phyloP scores from a whole-genome alignment of 2,888 invertebrate genomes.

The Folsomia manolachei region DNA sequence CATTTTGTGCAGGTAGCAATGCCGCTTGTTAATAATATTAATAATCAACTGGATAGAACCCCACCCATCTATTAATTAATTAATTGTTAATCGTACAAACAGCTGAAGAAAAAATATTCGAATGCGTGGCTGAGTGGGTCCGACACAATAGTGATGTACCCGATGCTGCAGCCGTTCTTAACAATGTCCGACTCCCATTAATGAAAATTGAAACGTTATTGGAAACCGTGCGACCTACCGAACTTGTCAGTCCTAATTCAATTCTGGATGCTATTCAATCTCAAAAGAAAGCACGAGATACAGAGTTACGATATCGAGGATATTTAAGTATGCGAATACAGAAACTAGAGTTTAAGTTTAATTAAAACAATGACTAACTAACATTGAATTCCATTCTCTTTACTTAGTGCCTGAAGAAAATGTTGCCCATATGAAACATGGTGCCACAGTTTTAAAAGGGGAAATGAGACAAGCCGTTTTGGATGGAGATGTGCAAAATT shows the following conservation, averaged over 20 bases:
- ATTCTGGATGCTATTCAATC: slow-evolving; percentile 92
- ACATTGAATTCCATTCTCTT: too few relatives aligned
- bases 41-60: too few relatives aligned
- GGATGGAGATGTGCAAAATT: slow-evolving; percentile 81
- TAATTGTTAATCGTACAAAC: too few relatives aligned
- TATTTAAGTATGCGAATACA: slow-evolving; percentile 69
- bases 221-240: slow-evolving; percentile 81
- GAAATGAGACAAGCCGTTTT: slow-evolving; percentile 84
- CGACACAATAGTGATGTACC: slow-evolving; percentile 69
- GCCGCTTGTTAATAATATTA: too few relatives aligned
- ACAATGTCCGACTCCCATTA: slow-evolving; percentile 71
- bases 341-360: too few relatives aligned
- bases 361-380: slow-evolving; percentile 6
- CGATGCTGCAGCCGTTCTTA: slow-evolving; percentile 51
- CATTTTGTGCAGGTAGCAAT: slow-evolving; percentile 93
- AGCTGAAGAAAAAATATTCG: slow-evolving; percentile 92
- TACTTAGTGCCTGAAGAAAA: slow-evolving; percentile 83
- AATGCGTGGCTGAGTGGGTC: slow-evolving; percentile 58
- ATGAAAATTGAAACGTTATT: slow-evolving; percentile 85
- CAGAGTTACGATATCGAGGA: slow-evolving; percentile 80
- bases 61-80: too few relatives aligned
- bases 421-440: slow-evolving; percentile 75
- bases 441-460: slow-evolving; percentile 82
- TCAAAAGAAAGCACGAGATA: slow-evolving; percentile 73
- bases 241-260: slow-evolving; percentile 80